Base-by-base conservation (phyloP, 2,888 invertebrate genomes). In the Aquatica leii region DNA sequence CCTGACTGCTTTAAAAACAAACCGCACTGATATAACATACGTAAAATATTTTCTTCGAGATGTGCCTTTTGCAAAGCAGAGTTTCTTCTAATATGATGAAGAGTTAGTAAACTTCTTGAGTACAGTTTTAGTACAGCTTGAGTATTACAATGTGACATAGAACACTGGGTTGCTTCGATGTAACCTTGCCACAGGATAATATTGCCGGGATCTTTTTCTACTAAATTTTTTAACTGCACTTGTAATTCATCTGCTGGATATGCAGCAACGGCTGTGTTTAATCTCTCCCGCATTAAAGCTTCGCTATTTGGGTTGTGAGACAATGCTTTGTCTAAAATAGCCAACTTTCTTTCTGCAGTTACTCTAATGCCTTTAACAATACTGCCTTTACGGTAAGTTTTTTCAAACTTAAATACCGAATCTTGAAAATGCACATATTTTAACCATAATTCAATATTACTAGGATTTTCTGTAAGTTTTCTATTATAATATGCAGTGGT, bases 1-100 rank as follows among this genome's bases (percentile, higher is more conserved):
- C 92, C 92, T 5, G 89, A 87, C 74, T 92, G 92, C 54, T 88
- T 85, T 15, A 90, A 76, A 75, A 90, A 90, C 2, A 86, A 73
- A 67, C 81, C 86, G 74, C 84, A 86, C 76, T 82, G 86, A 67
- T 85, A 84, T 51, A 86, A 72, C 78, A 86, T 81, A 35, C 77
- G 74, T 50, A 82, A 70, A 66, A 82, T 82, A 59, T 75, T 79
- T 61, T 81, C 80, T 67, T 82, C 82, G 11, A 80, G 68, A 59
- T 76, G 49, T 21, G 74, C 69, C 67, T 76, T 80, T 64, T 82
- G 80, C 34, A 80, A 62, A 48, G 75, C 71, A 0, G 79, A 75
- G 51, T 69, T 76, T 20, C 81, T 69, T 59, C 82, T 69, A 18
- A 82, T 74, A 63, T 83, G 80, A 65, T 83, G 83, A 21, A 85